Conservation (phyloP, 2,797 vertebrate species). For the Channallabes apus region DNA sequence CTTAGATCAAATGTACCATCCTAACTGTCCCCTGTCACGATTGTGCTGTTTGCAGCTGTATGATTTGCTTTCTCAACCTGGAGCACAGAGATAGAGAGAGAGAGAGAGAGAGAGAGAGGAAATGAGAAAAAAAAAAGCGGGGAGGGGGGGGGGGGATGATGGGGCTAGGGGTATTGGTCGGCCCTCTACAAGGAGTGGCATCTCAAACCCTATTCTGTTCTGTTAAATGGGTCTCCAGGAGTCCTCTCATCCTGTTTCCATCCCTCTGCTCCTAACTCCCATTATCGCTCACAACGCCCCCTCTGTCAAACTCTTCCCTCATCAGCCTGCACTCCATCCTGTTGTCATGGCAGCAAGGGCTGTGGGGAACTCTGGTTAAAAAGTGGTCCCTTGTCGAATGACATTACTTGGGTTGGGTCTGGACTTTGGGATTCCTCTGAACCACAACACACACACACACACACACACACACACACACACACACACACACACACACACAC, state of each 20-base stretch:
- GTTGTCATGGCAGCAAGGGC: conserved; percentile 40
- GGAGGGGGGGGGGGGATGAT: conserved; percentile 10
- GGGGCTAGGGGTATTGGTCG: no score
- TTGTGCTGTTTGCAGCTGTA: conserved; percentile 46
- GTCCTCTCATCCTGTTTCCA: conserved; percentile 62
- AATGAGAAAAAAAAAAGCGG: conserved; percentile 44
- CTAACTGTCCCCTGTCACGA: conserved; percentile 51
- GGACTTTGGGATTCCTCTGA: conserved; percentile 20
- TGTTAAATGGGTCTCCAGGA: conserved; percentile 59
- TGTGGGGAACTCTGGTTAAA: conserved; percentile 28
- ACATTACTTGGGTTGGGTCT: conserved; percentile 42
- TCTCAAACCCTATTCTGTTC: conserved; percentile 60
- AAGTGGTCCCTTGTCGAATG: conserved; percentile 25
- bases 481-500: no score
- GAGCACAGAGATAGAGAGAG: background rate
- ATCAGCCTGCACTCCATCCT: conserved; percentile 41
- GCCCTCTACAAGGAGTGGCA: conserved; percentile 38
- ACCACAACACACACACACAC: conserved; percentile 13
- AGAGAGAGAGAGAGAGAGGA: background rate
- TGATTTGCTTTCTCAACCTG: conserved; percentile 17
- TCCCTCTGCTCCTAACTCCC: conserved; percentile 61
- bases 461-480: background rate
- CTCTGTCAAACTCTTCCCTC: conserved; percentile 35
- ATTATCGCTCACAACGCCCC: conserved; percentile 58
- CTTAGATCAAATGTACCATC: conserved; percentile 47